Evolutionary conservation across 2,113 vertebrate species (phyloP), one percentile per base, ranked within the genome.

Genomic region (Pelusios castaneus): DNA sequence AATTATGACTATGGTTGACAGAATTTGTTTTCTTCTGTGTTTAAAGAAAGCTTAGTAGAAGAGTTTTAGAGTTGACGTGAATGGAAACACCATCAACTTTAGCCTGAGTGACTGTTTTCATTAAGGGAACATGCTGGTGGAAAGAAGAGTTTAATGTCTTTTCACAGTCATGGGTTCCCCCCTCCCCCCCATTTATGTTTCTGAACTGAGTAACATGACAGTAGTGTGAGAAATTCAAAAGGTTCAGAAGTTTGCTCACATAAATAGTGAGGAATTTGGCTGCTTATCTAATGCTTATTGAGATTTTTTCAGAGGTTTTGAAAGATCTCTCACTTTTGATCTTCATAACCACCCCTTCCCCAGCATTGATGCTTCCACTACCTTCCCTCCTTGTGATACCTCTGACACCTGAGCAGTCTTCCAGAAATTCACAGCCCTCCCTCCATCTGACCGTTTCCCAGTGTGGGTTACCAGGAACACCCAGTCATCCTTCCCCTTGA

Each of bases 101-200:
- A 89, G 41, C 43, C 13, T 78, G n/a, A 90, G 31, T 60, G 25
- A 60, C 31, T 77, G 8, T 58, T 89, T 96, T 82, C 12, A 73
- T 43, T 90, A 93, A 83, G 82, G 6, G 1, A 85, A 24, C 34
- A 81, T 25, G 73, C 79, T 92, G 5, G 52, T 78, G 5, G 19
- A 84, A 87, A 88, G 43, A 94, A 95, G 83, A 93, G 54, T 1
- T 41, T 8, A 45, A 1, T 80, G 11, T 29, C 12, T 91, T 95
- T 95, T 94, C 41, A 73, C 67, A 52, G 49, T 75, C 49, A 29
- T 49, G 34, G 5, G 47, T 47, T 47, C 10, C 10, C 10, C 6
- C 9, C 90, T 93, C 80, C 10, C 10, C 27, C 93, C 94, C 55
- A 93, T 93, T 94, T 51, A 84, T 51, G 92, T 95, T 14, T 89